Percentiles rank a stretch among this genome's conserved stretches.
phyloP scores from a whole-genome alignment of 1,140 invertebrate genomes.

The Agrilus planipennis region DNA sequence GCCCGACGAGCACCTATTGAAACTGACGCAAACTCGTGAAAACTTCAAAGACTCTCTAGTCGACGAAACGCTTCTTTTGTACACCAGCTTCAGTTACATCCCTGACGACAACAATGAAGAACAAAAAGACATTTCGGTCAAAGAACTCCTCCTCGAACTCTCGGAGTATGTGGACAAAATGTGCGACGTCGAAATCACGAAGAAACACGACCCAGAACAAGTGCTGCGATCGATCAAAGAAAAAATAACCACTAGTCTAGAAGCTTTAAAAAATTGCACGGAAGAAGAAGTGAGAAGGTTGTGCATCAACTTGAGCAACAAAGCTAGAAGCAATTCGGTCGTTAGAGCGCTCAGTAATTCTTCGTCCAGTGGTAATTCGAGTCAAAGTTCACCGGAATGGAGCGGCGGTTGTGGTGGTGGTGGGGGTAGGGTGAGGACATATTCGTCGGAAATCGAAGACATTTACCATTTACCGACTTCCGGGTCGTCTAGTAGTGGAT shows the following conservation, averaged over 20 bases:
- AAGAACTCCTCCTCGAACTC: conserved; percentile 35
- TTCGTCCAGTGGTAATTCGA: conserved; percentile 20
- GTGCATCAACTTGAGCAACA: conserved; percentile 29
- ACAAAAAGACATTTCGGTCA: conserved; percentile 25
- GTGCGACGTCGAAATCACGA: conserved; percentile 35
- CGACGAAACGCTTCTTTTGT: conserved; percentile 28
- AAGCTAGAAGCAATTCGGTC: conserved; percentile 26
- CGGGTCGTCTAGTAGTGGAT: conserved; percentile 31
- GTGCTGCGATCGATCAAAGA: conserved; percentile 34
- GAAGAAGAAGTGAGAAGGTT: conserved; percentile 34
- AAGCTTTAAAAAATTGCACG: conserved; percentile 24
- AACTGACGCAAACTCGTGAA: background rate
- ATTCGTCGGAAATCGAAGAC: conserved; percentile 25
- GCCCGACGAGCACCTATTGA: conserved; percentile 17
- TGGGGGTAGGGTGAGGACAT: conserved; percentile 18
- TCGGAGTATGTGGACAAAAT: conserved; percentile 36
- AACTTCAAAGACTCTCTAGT: conserved; percentile 21
- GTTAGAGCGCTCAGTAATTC: conserved; percentile 28
- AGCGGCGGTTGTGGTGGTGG: no score
- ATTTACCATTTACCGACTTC: conserved; percentile 31
- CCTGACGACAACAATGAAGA: conserved; percentile 9
- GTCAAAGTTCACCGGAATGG: conserved; percentile 17
- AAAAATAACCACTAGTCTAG: conserved; percentile 31
- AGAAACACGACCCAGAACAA: conserved; percentile 31
- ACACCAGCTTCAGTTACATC: conserved; percentile 24